Evolutionary conservation across 2,113 vertebrate genomes (phyloP).

Genomic region (Phocoena phocoena): DNA sequence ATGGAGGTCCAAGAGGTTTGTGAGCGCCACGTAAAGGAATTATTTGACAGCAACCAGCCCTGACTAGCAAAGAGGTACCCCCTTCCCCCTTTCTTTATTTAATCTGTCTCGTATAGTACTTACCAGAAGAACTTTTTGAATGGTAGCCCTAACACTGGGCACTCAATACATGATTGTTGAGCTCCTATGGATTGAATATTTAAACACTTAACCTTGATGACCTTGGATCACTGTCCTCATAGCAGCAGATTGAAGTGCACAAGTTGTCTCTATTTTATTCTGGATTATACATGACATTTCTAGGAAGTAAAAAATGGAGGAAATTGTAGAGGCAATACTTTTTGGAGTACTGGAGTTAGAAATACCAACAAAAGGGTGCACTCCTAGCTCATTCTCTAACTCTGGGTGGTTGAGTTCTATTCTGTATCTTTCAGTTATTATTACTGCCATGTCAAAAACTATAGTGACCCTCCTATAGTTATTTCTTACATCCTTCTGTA

Average conservation of each 20-base stretch:
- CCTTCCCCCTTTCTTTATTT: not conserved
- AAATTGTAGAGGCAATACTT: not conserved
- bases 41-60: not conserved
- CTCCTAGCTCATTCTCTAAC: not conserved
- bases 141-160: too few species aligned
- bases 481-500: not conserved
- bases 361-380: not conserved
- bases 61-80: not conserved
- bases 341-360: not conserved
- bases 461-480: not conserved
- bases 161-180: not conserved
- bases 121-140: not conserved
- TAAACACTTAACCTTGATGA: not conserved
- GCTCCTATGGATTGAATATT: not conserved
- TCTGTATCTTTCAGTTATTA: not conserved
- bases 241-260: not conserved
- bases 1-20: not conserved
- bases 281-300: not conserved
- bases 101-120: not conserved
- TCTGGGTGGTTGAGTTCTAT: not conserved
- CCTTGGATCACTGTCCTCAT: not conserved
- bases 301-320: not conserved
- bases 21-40: not conserved
- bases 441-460: not conserved
- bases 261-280: not conserved